Conservation (phyloP, 2,797 vertebrate genomes). For the Uromys caudimaculatus region DNA sequence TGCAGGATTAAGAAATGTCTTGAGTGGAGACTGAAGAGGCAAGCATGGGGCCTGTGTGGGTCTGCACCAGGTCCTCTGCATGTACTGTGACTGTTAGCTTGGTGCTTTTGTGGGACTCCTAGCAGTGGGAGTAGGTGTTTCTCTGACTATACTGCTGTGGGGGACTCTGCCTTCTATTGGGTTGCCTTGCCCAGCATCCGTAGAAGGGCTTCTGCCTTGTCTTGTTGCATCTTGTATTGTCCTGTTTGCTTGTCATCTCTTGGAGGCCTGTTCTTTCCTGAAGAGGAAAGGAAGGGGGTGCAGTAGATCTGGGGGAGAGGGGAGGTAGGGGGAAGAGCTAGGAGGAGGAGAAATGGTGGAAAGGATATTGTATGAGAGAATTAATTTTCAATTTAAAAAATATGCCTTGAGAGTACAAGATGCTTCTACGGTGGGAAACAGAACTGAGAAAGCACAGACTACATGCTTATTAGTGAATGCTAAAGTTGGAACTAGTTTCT, state of each 20-base stretch:
- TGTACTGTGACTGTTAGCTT: background rate
- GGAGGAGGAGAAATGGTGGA: background rate
- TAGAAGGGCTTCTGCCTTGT: background rate
- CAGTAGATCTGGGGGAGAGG: fast-evolving
- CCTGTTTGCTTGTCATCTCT: background rate
- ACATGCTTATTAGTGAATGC: background rate
- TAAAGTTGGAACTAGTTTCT: slow-evolving; percentile 34
- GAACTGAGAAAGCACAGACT: background rate
- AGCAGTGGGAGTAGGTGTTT: background rate
- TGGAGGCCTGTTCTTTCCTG: background rate
- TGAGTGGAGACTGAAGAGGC: background rate
- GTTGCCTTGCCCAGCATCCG: background rate
- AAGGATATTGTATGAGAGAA: background rate
- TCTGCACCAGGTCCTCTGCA: background rate
- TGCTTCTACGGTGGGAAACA: slow-evolving; percentile 19
- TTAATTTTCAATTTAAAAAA: background rate
- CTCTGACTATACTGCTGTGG: background rate
- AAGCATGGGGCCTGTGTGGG: too few relatives aligned
- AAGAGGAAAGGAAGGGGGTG: background rate
- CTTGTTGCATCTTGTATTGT: background rate
- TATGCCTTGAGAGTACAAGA: background rate
- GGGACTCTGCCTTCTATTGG: background rate
- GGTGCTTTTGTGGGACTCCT: background rate
- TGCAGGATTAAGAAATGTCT: slow-evolving; percentile 39
- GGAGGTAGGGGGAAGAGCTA: background rate